A percentile compares a stretch with the other conserved stretches of the same genome.
phyloP scores from a whole-genome alignment of 2,888 invertebrate species.

The Nyleta sp. region DNA sequence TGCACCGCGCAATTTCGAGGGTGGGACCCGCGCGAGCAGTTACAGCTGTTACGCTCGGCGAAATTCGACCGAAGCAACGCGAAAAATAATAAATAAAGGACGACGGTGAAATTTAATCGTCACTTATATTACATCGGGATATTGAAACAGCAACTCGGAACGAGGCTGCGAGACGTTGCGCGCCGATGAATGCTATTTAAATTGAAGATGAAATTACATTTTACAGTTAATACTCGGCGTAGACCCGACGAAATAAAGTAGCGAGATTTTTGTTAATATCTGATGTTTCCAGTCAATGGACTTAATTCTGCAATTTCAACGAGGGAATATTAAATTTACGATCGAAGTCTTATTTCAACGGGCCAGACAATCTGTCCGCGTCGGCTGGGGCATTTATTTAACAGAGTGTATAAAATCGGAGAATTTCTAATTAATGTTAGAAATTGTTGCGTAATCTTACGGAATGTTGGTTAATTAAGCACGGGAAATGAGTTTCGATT shows the following conservation, averaged over 20 bases:
- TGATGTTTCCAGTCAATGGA: constrained; percentile 40
- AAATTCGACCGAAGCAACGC: constrained; percentile 8
- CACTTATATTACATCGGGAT: constrained; percentile 41
- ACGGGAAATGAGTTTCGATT: not conserved
- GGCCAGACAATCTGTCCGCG: not conserved
- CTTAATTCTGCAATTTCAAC: constrained; percentile 20
- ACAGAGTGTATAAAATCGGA: not conserved
- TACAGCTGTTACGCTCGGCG: constrained; percentile 41
- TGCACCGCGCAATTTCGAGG: not conserved
- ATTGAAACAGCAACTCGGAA: constrained; percentile 37
- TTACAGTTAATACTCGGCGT: constrained; percentile 28
- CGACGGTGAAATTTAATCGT: constrained; percentile 29
- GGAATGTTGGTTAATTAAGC: not conserved
- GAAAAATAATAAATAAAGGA: constrained; percentile 41
- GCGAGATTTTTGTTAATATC: constrained; percentile 45
- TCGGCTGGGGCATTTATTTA: not conserved
- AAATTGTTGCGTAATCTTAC: not conserved
- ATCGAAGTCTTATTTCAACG: not conserved
- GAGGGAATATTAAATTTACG: constrained; percentile 18
- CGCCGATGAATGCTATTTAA: constrained; percentile 30
- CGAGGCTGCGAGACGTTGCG: constrained; percentile 3
- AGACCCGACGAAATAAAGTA: constrained; percentile 22
- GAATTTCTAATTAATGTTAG: no score
- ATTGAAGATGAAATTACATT: constrained; percentile 47
- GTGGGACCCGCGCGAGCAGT: not conserved